A percentile compares a stretch with the other conserved stretches of the same genome.
Evolutionary conservation across 2,113 vertebrate genomes (phyloP).

Genomic region (Jaculus jaculus): DNA sequence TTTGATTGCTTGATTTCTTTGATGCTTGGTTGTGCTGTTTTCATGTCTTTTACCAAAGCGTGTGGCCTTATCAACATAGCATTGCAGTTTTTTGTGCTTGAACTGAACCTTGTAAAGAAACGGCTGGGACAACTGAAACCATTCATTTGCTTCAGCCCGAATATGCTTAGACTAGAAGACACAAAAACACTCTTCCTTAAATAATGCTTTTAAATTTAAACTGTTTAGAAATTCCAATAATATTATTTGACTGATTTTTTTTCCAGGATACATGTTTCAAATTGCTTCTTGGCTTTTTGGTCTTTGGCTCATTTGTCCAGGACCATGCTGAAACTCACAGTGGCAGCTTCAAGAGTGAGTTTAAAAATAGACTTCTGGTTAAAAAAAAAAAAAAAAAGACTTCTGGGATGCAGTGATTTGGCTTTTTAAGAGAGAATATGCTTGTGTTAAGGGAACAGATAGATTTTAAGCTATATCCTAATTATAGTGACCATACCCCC

Average conservation of each 20-base stretch:
- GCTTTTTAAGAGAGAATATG: not conserved
- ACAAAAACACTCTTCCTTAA: constrained; percentile 49
- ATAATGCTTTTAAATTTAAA: constrained; percentile 56
- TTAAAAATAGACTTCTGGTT: constrained; percentile 39
- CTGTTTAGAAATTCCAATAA: constrained; percentile 61
- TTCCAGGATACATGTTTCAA: constrained; percentile 49
- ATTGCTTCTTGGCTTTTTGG: constrained; percentile 4
- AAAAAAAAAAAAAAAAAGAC: constrained; percentile 33
- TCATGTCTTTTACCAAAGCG: constrained; percentile 34
- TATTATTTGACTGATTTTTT: constrained; percentile 49
- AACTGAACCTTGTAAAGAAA: constrained; percentile 60
- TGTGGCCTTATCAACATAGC: constrained; percentile 38
- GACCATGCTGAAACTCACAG: not conserved
- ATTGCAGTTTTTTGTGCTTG: constrained; percentile 21
- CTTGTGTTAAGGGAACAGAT: not conserved
- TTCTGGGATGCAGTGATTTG: constrained; percentile 2
- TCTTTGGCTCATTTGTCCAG: constrained; percentile 15
- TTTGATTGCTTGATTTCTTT: constrained; percentile 79
- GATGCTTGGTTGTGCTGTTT: not conserved
- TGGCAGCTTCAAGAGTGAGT: constrained; percentile 37
- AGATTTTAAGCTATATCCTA: constrained; percentile 39
- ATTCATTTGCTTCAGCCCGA: constrained; percentile 56
- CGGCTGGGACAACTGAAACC: constrained; percentile 60
- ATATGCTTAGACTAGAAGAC: constrained; percentile 60
- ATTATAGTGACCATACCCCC: not conserved